Evolutionary conservation across 2,113 vertebrate genomes (phyloP).

Genomic region (Corythaixoides concolor): DNA sequence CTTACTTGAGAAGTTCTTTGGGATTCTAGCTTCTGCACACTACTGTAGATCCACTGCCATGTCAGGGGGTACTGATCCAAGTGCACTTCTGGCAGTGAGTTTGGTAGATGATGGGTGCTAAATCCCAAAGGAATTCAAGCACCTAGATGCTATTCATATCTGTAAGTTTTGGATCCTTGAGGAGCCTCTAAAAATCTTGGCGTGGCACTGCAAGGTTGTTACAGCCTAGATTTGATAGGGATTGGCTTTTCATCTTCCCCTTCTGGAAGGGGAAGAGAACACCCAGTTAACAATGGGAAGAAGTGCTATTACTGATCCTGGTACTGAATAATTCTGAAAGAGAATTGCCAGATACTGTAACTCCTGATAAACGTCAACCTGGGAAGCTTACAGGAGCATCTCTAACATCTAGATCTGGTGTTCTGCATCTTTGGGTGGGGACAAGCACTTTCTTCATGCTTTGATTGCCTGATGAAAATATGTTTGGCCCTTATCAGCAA

Average conservation of each 20-base stretch:
- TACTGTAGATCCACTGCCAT: neutral
- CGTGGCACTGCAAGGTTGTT: neutral
- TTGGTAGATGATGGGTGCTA: neutral
- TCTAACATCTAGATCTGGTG: neutral
- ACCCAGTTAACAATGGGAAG: neutral
- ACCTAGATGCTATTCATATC: neutral
- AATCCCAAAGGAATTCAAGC: neutral
- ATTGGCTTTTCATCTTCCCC: neutral
- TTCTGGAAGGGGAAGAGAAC: neutral
- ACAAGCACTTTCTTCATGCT: neutral
- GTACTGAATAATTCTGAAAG: neutral
- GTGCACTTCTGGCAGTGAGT: neutral
- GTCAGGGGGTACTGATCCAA: neutral
- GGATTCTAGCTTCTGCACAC: neutral
- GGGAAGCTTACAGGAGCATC: neutral
- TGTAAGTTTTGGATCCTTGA: neutral
- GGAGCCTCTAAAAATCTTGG: neutral
- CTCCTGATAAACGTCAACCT: neutral
- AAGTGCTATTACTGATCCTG: neutral
- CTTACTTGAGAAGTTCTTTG: neutral
- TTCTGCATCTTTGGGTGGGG: neutral
- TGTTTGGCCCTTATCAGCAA: neutral
- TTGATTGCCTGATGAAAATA: neutral
- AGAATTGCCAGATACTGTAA: neutral
- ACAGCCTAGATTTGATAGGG: neutral